phyloP scores from a whole-genome alignment of 2,797 vertebrate species.

The Xiphorhynchus erythropygius region DNA sequence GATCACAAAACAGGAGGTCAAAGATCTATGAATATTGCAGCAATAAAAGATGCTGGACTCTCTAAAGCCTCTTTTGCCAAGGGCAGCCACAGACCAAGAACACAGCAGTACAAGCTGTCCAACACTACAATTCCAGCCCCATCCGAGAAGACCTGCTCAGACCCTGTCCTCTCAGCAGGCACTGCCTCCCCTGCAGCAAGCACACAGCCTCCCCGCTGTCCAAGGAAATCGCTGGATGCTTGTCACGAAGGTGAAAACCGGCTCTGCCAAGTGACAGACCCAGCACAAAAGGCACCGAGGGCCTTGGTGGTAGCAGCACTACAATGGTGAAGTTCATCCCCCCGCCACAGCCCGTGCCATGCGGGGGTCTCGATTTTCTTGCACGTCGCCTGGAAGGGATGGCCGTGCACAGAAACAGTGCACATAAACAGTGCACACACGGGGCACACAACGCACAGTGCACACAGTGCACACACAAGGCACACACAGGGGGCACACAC shows the following conservation, averaged over 20 bases:
- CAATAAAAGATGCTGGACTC: neutral
- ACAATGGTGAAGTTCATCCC: neutral
- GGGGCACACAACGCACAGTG: too few relatives aligned
- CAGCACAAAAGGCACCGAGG: neutral
- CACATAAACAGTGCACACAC: fast-evolving
- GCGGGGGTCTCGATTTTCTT: neutral
- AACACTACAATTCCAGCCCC: neutral
- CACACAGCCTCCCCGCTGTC: neutral
- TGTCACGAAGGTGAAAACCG: neutral
- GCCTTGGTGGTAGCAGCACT: fast-evolving
- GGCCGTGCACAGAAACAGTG: fast-evolving
- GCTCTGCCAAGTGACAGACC: neutral
- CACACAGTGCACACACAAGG: too few relatives aligned
- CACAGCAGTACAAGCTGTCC: neutral
- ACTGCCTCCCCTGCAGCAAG: neutral
- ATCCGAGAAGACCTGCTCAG: neutral
- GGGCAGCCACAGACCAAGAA: neutral
- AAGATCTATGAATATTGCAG: neutral
- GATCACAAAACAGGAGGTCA: neutral
- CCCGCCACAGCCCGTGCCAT: fast-evolving
- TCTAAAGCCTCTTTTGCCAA: neutral
- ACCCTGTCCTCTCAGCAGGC: neutral
- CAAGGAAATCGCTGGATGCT: neutral
- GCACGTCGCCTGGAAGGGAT: fast-evolving
- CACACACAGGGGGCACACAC: too few relatives aligned